Conservation (phyloP, 2,888 invertebrate species). For the Eumerus sabulonum region DNA sequence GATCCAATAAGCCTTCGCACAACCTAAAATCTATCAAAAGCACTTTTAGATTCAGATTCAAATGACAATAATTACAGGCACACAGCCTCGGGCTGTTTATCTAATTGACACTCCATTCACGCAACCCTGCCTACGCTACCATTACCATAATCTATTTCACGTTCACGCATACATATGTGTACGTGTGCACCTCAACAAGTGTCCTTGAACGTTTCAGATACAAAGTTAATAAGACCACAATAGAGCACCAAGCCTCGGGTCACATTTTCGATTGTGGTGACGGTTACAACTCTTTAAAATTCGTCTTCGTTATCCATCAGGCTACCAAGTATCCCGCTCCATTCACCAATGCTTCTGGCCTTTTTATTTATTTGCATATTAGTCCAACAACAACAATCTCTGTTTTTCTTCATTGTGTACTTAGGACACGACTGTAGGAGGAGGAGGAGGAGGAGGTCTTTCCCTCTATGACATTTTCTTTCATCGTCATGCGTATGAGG, state of each 20-base stretch:
- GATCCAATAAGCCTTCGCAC: too few relatives aligned
- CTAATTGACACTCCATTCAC: conserved; percentile 10
- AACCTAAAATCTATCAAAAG: too few relatives aligned
- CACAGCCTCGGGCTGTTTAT: too few relatives aligned
- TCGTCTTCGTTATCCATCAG: conserved; percentile 6
- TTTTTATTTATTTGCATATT: conserved; percentile 67
- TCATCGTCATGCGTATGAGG: conserved; percentile 32
- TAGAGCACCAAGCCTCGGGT: conserved; percentile 25
- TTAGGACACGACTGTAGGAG: conserved; percentile 39
- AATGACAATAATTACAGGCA: too few relatives aligned
- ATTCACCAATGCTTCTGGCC: conserved; percentile 31
- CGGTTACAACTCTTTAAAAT: conserved; percentile 36
- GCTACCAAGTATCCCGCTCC: conserved; percentile 2
- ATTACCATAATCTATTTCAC: neutral
- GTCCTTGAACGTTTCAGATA: conserved; percentile 44
- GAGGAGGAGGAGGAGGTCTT: conserved; percentile 21
- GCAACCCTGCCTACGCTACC: neutral
- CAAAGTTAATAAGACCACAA: conserved; percentile 57
- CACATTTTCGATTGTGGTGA: conserved; percentile 39
- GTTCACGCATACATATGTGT: neutral
- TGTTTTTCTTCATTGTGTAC: conserved; percentile 62
- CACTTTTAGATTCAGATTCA: too few relatives aligned
- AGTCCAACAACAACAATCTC: conserved; percentile 61
- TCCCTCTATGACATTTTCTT: conserved; percentile 34
- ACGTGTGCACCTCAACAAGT: neutral